Base-by-base conservation (phyloP, 1,140 invertebrate species). In the Saccostrea glomerata region DNA sequence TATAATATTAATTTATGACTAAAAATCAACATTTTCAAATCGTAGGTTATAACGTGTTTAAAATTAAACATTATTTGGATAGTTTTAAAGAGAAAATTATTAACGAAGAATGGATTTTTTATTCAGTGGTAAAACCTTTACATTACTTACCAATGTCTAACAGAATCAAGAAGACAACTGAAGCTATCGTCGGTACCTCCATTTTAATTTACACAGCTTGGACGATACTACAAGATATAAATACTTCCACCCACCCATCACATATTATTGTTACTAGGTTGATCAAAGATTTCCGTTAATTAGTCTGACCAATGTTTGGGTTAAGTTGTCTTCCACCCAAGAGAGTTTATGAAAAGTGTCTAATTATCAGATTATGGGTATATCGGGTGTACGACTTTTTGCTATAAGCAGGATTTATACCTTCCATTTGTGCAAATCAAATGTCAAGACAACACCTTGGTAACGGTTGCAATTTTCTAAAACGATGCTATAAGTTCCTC, bases 111-210 rank as follows among this genome's bases (percentile, higher is more conserved):
- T 9, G 1, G 36, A 13, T 9, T 73, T 15, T 9, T 2, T 9
- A 25, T 36, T 73, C 23, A 25, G 9, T 13, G 12, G 36, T 30
- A 73, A 7, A 40, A 30, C 30, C 6, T 30, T 1, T 25, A 73
- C 11, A 70, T 70, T n/a, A 12, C 70, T 73, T 73, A 73, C 70
- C 70, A 73, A 73, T 30, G 70, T 73, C 70, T 36, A 73, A 73
- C 9, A 73, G 20, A 60, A 60, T 17, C 11, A 60, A 6, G 13
- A 23, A 2, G 12, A 73, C 13, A 0, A 73, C 25, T 30, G 30
- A 2, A 30, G 25, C 70, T 73, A 36, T 36, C 30, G 12, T 23
- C 2, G 23, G 25, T n/a, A 73, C 70, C 70, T 73, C 70, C 70
- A 73, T 73, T 25, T 25, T 73, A 9, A 30, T 13, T 25, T 25